These are phyloP conservation scores for Engystomops pustulosus DNA, from an alignment of 2,113 vertebrate species.

Conservation along the genomic window DNA sequence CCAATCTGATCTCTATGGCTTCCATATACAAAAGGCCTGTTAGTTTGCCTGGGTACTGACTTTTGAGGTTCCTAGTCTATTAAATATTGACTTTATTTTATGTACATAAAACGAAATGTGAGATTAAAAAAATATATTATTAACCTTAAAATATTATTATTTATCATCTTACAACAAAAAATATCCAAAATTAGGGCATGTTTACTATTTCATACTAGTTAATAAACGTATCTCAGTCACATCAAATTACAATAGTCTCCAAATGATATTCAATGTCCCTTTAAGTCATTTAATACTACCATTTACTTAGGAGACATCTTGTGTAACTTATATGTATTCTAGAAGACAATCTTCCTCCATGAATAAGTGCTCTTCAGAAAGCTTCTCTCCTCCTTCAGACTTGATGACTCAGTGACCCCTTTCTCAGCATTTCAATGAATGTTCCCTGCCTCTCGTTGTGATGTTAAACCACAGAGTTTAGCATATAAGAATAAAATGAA, in stretches of 20 bases:
- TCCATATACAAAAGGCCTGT: neutral
- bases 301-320: neutral
- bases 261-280: neutral
- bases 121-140: neutral
- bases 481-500: slow-evolving; percentile 79
- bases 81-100: neutral
- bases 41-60: neutral
- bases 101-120: neutral
- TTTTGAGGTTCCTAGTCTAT: neutral
- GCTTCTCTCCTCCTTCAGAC: slow-evolving; percentile 70
- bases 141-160: neutral
- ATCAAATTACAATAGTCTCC: neutral
- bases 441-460: slow-evolving; percentile 72
- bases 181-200: neutral
- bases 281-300: neutral
- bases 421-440: slow-evolving; percentile 74
- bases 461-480: slow-evolving; percentile 78
- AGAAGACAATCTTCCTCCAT: slow-evolving; percentile 16
- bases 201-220: neutral
- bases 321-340: neutral
- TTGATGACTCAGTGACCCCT: slow-evolving; percentile 72
- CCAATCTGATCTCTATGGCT: neutral
- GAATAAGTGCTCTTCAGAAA: slow-evolving; percentile 19
- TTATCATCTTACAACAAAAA: no score
- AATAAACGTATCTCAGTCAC: neutral